Percentiles rank a stretch among this genome's conserved stretches.
These are phyloP conservation scores for Chaenodraco wilsoni DNA, from an alignment of 2,797 vertebrate species.

Conservation along the genomic window DNA sequence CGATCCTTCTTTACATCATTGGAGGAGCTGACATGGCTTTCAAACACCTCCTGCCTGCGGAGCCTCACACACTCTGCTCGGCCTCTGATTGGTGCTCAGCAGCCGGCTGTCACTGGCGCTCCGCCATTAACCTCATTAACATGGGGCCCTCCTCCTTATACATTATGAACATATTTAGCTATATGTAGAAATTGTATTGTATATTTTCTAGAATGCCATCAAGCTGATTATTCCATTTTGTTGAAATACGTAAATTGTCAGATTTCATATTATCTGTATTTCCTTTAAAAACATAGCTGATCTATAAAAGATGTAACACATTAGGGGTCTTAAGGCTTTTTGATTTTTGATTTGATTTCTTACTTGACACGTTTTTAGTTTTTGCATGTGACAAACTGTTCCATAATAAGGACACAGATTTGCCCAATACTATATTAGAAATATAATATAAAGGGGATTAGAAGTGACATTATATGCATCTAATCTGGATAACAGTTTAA, in stretches of 20 bases:
- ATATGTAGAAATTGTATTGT: neutral
- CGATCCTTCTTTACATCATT: constrained; percentile 73
- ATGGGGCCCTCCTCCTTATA: constrained; percentile 55
- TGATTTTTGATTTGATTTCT: too few species aligned
- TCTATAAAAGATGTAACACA: neutral
- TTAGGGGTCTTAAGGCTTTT: too few species aligned
- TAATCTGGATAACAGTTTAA: neutral
- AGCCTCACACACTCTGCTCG: constrained; percentile 71
- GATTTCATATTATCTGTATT: neutral
- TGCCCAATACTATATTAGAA: neutral
- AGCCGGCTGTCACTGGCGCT: constrained; percentile 79
- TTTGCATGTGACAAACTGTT: neutral
- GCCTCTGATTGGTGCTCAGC: constrained; percentile 82
- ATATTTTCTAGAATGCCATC: too few species aligned
- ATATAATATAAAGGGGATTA: neutral
- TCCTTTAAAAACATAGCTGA: neutral
- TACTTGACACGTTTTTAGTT: too few species aligned
- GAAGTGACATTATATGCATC: neutral
- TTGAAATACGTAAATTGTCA: too few species aligned
- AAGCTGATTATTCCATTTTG: too few species aligned
- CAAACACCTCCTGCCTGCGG: constrained; percentile 76
- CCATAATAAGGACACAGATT: neutral
- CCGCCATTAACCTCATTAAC: constrained; percentile 82
- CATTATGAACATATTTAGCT: constrained; percentile 10
- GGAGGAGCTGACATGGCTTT: constrained; percentile 76